A percentile compares a stretch with the other conserved stretches of the same genome.
Conservation (phyloP, 2,888 invertebrate species). For the Himalopsyche anomala region DNA sequence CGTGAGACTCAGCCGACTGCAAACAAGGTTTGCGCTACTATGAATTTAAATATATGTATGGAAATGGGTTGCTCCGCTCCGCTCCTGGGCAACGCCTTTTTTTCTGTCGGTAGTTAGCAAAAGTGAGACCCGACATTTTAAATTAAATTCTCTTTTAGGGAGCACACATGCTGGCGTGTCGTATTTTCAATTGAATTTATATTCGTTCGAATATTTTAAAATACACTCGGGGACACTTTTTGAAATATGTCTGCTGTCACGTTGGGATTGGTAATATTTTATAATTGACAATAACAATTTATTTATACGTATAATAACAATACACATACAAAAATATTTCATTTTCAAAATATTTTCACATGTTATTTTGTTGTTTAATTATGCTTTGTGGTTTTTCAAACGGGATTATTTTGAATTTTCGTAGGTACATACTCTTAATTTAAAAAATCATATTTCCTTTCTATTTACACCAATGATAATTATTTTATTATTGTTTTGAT, state of each 20-base stretch:
- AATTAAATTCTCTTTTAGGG: conserved; percentile 52
- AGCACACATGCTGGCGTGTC: conserved; percentile 24
- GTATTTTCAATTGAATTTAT: conserved; percentile 30
- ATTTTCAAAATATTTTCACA: no score
- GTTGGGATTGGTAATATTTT: neutral
- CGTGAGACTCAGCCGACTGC: conserved; percentile 60
- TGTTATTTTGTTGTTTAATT: no score
- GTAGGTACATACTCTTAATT: no score
- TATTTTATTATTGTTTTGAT: no score
- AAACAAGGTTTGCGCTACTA: conserved; percentile 59
- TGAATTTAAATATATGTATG: conserved; percentile 59
- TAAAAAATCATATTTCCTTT: no score
- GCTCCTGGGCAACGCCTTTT: conserved; percentile 47
- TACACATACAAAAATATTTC: no score
- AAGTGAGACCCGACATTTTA: conserved; percentile 54
- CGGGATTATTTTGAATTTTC: no score
- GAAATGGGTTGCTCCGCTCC: conserved; percentile 41
- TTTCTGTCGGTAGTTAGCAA: conserved; percentile 52
- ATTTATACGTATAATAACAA: neutral
- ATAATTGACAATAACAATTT: conserved; percentile 12
- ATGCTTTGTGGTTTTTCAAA: no score
- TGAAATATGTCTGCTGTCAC: neutral
- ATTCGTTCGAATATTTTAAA: conserved; percentile 20
- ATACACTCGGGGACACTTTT: conserved; percentile 33
- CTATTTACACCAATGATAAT: no score